A percentile compares a stretch with the other conserved stretches of the same genome.
phyloP scores from a whole-genome alignment of 2,797 vertebrate species.

The Sorex maritimensis region DNA sequence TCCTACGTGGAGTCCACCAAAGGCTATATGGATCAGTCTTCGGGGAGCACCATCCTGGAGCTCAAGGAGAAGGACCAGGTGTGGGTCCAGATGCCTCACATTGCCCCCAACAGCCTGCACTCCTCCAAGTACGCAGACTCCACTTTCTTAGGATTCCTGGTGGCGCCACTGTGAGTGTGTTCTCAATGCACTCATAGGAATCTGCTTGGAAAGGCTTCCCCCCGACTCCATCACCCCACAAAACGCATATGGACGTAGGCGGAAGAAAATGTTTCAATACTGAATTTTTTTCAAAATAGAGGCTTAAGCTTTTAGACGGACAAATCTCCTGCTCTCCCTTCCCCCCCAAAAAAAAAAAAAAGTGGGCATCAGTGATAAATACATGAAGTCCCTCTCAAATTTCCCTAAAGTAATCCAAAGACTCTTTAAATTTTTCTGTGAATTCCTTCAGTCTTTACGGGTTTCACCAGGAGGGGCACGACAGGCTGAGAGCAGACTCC shows the following conservation, averaged over 20 bases:
- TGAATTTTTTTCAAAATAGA: constrained; percentile 42
- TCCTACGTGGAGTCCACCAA: constrained; percentile 98
- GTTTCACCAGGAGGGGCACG: not conserved
- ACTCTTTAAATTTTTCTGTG: not conserved
- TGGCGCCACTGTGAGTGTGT: constrained; percentile 94
- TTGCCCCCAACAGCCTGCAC: constrained; percentile 97
- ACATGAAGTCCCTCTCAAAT: constrained; percentile 49
- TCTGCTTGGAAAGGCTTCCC: constrained; percentile 77
- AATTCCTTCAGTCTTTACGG: constrained; percentile 47
- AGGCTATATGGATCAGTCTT: constrained; percentile 98
- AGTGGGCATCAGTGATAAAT: constrained; percentile 75
- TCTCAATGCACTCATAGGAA: not conserved
- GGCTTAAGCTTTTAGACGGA: constrained; percentile 42
- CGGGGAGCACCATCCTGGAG: constrained; percentile 95
- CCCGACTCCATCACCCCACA: constrained; percentile 25
- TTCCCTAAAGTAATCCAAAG: constrained; percentile 13
- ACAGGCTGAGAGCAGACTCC: too few species aligned
- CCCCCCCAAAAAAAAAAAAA: constrained; percentile 56
- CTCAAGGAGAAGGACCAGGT: constrained; percentile 95
- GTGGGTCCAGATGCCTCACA: constrained; percentile 96
- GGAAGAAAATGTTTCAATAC: constrained; percentile 20
- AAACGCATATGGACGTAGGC: constrained; percentile 63
- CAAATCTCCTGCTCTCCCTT: constrained; percentile 31
- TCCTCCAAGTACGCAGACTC: constrained; percentile 97
- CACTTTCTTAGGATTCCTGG: constrained; percentile 97